Percentiles rank a stretch among this genome's conserved stretches.
phyloP scores from a whole-genome alignment of 1,140 invertebrate species.

The Episyrphus balteatus region DNA sequence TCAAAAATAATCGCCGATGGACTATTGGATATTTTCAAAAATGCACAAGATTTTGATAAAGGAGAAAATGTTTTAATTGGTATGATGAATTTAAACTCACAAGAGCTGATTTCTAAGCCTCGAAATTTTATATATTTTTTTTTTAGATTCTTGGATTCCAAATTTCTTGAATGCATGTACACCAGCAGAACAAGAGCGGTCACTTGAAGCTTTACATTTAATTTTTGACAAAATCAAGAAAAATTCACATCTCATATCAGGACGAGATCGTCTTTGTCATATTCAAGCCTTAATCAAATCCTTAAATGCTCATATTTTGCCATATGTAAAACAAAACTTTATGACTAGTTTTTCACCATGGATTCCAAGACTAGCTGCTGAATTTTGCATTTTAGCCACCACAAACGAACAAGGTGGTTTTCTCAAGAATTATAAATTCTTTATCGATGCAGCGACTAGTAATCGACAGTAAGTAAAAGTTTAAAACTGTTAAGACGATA shows the following conservation, averaged over 20 bases:
- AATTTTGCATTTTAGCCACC: constrained; percentile 16
- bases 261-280: background rate
- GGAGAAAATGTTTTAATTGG: constrained; percentile 27
- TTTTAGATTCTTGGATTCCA: constrained; percentile 19
- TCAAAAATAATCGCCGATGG: constrained; percentile 14
- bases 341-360: constrained; percentile 16
- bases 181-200: constrained; percentile 26
- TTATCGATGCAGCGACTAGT: constrained; percentile 11
- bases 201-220: constrained; percentile 22
- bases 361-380: constrained; percentile 24
- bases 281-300: constrained; percentile 9
- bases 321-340: constrained; percentile 22
- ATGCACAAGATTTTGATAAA: constrained; percentile 19
- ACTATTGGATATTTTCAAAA: constrained; percentile 19
- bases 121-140: background rate
- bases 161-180: constrained; percentile 24
- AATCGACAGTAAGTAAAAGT: constrained; percentile 12
- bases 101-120: background rate
- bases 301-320: constrained; percentile 24
- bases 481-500: background rate
- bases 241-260: background rate
- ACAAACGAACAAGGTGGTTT: constrained; percentile 4
- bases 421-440: constrained; percentile 11
- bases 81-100: background rate
- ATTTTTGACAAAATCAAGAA: constrained; percentile 14